Evolutionary conservation across 2,888 invertebrate species (phyloP), one percentile per base, ranked within the genome.

Genomic region (Lottia gigantea): DNA sequence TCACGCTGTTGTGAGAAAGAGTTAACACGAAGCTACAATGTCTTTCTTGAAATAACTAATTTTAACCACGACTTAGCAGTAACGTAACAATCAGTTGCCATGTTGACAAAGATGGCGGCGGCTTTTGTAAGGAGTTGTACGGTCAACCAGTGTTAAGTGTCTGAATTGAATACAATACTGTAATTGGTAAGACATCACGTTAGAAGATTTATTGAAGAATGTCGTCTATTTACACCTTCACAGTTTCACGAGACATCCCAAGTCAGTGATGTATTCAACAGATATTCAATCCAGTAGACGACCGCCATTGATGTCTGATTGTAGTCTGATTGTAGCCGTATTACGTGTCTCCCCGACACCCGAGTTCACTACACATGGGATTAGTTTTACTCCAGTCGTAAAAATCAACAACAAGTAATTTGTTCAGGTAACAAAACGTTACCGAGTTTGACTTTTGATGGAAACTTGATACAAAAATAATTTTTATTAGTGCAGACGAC

Each of bases 41-140:
- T 55, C 55, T 12, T 19, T 23, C 14, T 23, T 23, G 55, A 55
- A 55, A 55, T 55, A 23, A 55, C 23, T 55, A 55, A 55, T 55
- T 55, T 55, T 23, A 55, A 23, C 12, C 23, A 55, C 55, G 55
- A 55, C 55, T 55, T 55, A 55, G 55, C 55, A 55, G 55, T 23
- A 55, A 55, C 55, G 55, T 55, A 55, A 55, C 55, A 55, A 19
- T 11, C 14, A 19, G 55, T 12, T 23, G 55, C 55, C 55, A 55
- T 55, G 23, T 55, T 55, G 19, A 55, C 55, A 55, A 55, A 55
- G 55, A 55, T 55, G 55, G 55, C 55, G 55, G 55, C 11, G 55
- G 19, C 55, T 55, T 55, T 55, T 55, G 55, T 55, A 23, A 19
- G 19, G 11, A 23, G 55, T 55, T 55, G 55, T 55, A 19, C 19